phyloP scores from a whole-genome alignment of 2,888 invertebrate genomes.

The Cantharis flavilabris region DNA sequence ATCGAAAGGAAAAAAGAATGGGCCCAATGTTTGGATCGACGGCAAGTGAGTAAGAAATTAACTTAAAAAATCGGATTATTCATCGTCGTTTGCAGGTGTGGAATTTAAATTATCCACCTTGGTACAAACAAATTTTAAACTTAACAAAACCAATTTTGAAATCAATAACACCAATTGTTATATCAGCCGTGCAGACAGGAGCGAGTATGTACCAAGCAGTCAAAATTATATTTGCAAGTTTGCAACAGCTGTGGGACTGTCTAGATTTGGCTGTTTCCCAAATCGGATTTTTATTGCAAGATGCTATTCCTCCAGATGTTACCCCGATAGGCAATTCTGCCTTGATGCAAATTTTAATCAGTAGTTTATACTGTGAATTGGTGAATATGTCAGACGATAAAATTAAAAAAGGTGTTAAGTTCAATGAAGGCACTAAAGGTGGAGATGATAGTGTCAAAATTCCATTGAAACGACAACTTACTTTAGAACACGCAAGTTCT shows the following conservation, averaged over 20 bases:
- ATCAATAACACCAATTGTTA: slow-evolving; percentile 69
- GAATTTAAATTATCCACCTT: slow-evolving; percentile 79
- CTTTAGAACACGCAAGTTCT: slow-evolving; percentile 34
- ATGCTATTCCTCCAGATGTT: slow-evolving; percentile 70
- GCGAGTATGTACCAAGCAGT: slow-evolving; percentile 83
- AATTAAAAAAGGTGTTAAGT: slow-evolving; percentile 39
- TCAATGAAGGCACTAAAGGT: slow-evolving; percentile 22
- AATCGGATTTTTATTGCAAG: slow-evolving; percentile 63
- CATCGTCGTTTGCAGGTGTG: slow-evolving; percentile 63
- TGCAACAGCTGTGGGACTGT: slow-evolving; percentile 72
- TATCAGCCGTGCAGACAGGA: slow-evolving; percentile 73
- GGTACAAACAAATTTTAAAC: slow-evolving; percentile 73
- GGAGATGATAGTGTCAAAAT: background rate
- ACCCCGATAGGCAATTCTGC: slow-evolving; percentile 73
- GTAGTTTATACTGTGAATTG: slow-evolving; percentile 70
- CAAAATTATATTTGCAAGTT: slow-evolving; percentile 72
- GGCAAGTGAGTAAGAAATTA: slow-evolving; percentile 62
- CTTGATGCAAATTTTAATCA: slow-evolving; percentile 71
- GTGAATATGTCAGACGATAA: slow-evolving; percentile 58
- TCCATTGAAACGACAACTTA: slow-evolving; percentile 10
- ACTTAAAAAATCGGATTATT: background rate
- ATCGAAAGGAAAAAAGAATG: slow-evolving; percentile 64
- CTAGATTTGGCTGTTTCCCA: slow-evolving; percentile 63
- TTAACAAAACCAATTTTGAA: slow-evolving; percentile 66
- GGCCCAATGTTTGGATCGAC: slow-evolving; percentile 75